Base-by-base conservation (phyloP, 2,797 vertebrate species). In the Pelobates cultripes region DNA sequence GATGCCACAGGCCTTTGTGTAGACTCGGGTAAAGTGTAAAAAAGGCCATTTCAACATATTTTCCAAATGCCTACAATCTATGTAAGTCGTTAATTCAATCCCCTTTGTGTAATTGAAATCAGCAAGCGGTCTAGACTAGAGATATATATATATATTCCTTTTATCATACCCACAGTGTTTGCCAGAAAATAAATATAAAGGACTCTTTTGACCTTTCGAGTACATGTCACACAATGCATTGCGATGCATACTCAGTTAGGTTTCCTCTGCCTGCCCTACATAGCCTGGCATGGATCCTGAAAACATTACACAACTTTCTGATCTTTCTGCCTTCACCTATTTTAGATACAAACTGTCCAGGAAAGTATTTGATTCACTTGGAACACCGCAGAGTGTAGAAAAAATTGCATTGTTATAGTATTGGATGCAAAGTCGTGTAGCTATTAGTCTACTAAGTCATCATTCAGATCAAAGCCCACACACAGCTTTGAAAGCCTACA, bases 401-500 rank as follows among this genome's bases (percentile, higher is more conserved):
- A 77, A 86, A 87, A 85, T 28, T 28, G 91, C 88, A 90, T 88
- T 86, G 89, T 90, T 91, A 87, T 87, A 82, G 88, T 86, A 82
- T 86, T 89, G 86, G 83, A 88, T 88, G 77, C 85, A 87, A 88
- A 85, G 86, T 85, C 87, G 87, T 81, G 87, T 85, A 86, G 88
- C 89, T 89, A 82, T 93, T 90, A 87, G 88, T 88, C 87, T 28
- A 28, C 28, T 92, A 92, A 91, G 91, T 91, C 91, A 91, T 91
- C 90, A 88, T 79, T 77, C 76, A 92, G 90, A 93, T 93, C 90
- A 86, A 86, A 92, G 95, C 93, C 96, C 96, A 96, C 96, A 96
- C 96, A 96, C 96, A 96, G 88, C 85, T 90, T 84, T 64, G 10
- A 73, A 79, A 86, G 92, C 94, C 95, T 82, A 86, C 74, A 95